Percentiles rank a stretch among this genome's conserved stretches.
phyloP scores from a whole-genome alignment of 2,113 vertebrate genomes.

The Symphodus melops region DNA sequence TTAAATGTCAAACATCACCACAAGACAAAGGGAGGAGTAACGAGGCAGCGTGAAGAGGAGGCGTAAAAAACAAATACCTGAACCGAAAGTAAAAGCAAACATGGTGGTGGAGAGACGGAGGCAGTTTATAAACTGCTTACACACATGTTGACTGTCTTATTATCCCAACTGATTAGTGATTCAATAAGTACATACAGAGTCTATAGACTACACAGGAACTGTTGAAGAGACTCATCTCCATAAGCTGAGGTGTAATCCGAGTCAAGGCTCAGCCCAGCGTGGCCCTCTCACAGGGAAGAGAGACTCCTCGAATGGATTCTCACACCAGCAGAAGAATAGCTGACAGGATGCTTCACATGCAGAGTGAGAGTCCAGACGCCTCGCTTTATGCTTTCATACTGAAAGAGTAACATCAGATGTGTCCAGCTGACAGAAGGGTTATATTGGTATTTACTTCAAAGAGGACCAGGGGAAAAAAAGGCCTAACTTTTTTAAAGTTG shows the following conservation, averaged over 20 bases:
- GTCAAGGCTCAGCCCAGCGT: background rate
- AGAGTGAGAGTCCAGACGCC: background rate
- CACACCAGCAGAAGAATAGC: constrained; percentile 44
- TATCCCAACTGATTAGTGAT: too few species aligned
- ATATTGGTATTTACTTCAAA: too few species aligned
- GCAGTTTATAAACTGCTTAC: too few species aligned
- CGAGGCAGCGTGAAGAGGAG: background rate
- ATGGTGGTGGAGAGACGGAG: too few species aligned
- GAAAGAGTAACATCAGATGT: too few species aligned
- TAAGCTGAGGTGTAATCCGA: constrained; percentile 1
- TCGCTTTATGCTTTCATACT: background rate
- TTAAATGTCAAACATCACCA: constrained; percentile 1
- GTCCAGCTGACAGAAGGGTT: too few species aligned
- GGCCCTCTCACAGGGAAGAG: background rate
- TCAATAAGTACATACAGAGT: background rate
- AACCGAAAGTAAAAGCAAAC: too few species aligned
- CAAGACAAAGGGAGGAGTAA: constrained; percentile 10
- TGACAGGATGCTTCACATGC: constrained; percentile 21
- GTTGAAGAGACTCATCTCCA: too few species aligned
- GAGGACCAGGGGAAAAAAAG: too few species aligned
- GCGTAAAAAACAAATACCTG: too few species aligned
- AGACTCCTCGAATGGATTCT: constrained; percentile 22
- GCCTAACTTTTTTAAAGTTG: too few species aligned
- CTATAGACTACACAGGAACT: background rate
- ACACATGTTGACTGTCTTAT: too few species aligned